A percentile compares a stretch with the other conserved stretches of the same genome.
phyloP scores from a whole-genome alignment of 2,888 invertebrate species.

The Allacma fusca region DNA sequence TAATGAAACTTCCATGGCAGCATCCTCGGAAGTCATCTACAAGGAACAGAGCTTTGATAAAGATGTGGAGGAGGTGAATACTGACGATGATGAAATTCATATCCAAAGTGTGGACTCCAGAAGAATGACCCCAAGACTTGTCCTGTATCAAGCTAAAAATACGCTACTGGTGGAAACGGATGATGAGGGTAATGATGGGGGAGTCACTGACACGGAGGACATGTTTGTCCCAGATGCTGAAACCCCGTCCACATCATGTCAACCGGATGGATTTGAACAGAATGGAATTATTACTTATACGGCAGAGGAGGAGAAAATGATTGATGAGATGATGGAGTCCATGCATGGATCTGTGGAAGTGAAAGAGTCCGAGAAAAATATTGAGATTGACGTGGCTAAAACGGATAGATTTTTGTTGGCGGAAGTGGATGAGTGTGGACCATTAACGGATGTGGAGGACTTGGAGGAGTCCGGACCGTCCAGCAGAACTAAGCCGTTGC shows the following conservation, averaged over 20 bases:
- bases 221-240: slow-evolving; percentile 46
- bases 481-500: neutral
- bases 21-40: slow-evolving; percentile 49
- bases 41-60: slow-evolving; percentile 49
- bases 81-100: slow-evolving; percentile 54
- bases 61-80: slow-evolving; percentile 39
- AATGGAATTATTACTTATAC: slow-evolving; percentile 16
- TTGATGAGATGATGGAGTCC: slow-evolving; percentile 52
- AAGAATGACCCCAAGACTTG: slow-evolving; percentile 49
- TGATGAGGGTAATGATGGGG: slow-evolving; percentile 48
- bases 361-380: slow-evolving; percentile 48
- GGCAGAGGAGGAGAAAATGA: slow-evolving; percentile 44
- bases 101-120: slow-evolving; percentile 50
- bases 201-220: slow-evolving; percentile 56
- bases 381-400: neutral
- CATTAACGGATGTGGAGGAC: slow-evolving; percentile 62
- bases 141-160: slow-evolving; percentile 47
- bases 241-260: neutral
- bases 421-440: slow-evolving; percentile 56
- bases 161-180: slow-evolving; percentile 46
- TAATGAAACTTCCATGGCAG: slow-evolving; percentile 43
- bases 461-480: slow-evolving; percentile 46
- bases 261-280: neutral
- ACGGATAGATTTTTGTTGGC: slow-evolving; percentile 19
- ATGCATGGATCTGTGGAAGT: slow-evolving; percentile 51